Base-by-base conservation (phyloP, 2,113 vertebrate genomes). In the Eptesicus fuscus region DNA sequence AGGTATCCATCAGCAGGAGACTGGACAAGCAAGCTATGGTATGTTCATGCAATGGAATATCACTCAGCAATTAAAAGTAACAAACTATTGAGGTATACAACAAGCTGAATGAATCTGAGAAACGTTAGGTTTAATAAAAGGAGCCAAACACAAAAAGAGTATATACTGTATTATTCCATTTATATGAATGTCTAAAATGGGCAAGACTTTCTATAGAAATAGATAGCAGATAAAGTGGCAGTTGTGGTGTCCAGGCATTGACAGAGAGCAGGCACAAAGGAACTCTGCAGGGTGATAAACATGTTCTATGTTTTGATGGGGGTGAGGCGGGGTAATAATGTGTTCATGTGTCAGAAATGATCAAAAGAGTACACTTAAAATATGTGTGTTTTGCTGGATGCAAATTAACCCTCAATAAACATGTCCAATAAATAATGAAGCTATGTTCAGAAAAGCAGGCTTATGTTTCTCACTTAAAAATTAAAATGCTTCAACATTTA, bases 391-490 rank as follows among this genome's bases (percentile, higher is more conserved):
- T 78, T 63, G 56, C 25, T 56, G 20, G 8, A 71, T 77, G 9
- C n/a, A 91, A 70, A 4, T 82, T 90, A 94, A 32, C 17, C 42
- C 18, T 53, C 49, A 76, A 23, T 61, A 40, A 63, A 42, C 23
- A 69, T 53, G 74, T 89, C 51, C n/a, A 85, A 78, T 84, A 70
- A 88, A 86, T 79, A 80, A 78, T 35, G 49, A 84, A 85, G 30
- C 11, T 61, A 35, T 61, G 32, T 89, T 80, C 40, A 71, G 40
- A 84, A 94, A 65, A 88, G 12, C 17, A 84, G 37, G 37, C 25
- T 79, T 65, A 83, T 65, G 20, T 74, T 59, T 94, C 79, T 92
- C 79, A 59, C 44, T 70, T 63, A 69, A 96, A 89, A 80, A 17
- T 13, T 74, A 79, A 47, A 67, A 59, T 35, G 32, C 2, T 88